A percentile compares a stretch with the other conserved stretches of the same genome.
phyloP scores from a whole-genome alignment of 2,797 vertebrate species.

The Helicolenus hilgendorfi region DNA sequence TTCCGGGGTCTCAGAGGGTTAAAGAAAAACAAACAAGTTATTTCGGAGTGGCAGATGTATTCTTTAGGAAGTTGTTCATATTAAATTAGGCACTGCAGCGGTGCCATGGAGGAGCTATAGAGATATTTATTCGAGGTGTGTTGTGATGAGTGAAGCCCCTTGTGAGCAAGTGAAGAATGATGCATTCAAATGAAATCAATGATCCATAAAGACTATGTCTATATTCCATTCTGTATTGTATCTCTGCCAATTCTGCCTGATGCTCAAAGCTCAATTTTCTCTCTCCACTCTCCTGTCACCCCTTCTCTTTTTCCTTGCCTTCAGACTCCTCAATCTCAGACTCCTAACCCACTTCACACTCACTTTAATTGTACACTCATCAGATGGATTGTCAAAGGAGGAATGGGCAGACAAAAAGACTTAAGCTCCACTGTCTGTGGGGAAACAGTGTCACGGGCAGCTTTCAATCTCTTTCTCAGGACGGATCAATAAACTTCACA shows the following conservation, averaged over 20 bases:
- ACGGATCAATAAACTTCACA: conserved; percentile 66
- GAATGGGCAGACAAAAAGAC: conserved; percentile 40
- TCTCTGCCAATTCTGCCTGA: conserved; percentile 21
- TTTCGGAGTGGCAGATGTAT: neutral
- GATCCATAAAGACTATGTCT: conserved; percentile 43
- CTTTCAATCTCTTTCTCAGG: conserved; percentile 56
- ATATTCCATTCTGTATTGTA: conserved; percentile 27
- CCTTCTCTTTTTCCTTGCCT: neutral
- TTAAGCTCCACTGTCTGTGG: conserved; percentile 38
- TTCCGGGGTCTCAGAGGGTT: neutral
- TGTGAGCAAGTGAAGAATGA: conserved; percentile 21
- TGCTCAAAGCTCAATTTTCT: conserved; percentile 4
- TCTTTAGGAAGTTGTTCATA: neutral
- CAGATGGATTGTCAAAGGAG: conserved; percentile 46
- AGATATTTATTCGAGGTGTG: conserved; percentile 14
- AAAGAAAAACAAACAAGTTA: conserved; percentile 13
- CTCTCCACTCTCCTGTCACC: neutral
- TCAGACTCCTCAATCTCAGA: neutral
- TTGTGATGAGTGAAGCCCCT: conserved; percentile 1
- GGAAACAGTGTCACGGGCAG: conserved; percentile 49
- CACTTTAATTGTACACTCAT: conserved; percentile 59
- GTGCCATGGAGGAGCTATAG: neutral
- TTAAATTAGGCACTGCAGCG: neutral
- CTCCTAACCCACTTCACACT: neutral
- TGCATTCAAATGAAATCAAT: conserved; percentile 45